Base-by-base conservation (phyloP, 2,888 invertebrate genomes). In the Epistrophe eligans region DNA sequence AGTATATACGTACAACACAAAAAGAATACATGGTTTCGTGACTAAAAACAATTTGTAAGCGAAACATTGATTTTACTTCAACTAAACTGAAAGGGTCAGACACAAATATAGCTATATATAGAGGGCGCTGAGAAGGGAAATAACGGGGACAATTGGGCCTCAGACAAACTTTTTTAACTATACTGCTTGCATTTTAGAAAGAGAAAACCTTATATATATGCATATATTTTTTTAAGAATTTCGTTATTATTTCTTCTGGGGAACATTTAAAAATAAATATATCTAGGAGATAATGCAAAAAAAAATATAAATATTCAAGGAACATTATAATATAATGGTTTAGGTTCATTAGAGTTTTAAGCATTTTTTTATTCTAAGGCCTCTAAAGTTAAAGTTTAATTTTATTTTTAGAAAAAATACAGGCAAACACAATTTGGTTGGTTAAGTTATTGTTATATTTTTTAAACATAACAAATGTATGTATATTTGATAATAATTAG, bases 11-110 rank as follows among this genome's bases (percentile, higher is more conserved):
- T 15, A 28, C 8, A 7, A 28, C 13, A 55, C 28, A 55, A 55
- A 52, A 52, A 55, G n/a, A 48, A 32, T 66, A 70, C 19, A 40
- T 55, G n/a, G 48, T 82, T 76, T 79, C 87, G 87, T 87, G 87
- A 87, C 87, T 82, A 62, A 24, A 43, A 83, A 45, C 79, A 40
- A 83, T 87, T 87, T 87, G 76, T 79, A 79, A 76, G n/a, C 66
- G 45, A 72, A 76, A 55, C 77, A 83, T 83, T 87, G 82, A 83
- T 87, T 87, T 82, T 71, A 28, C 28, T 52, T 73, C 58, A 45
- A 72, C 55, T 62, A 6, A 28, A 40, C 13, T 19, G 19, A 35
- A 57, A 77, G 73, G 40, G 71, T 77, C 60, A 60, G 60, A 19
- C 17, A 38, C 7, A 19, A 7, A 13, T 40, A 8, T 40, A 8